phyloP scores from a whole-genome alignment of 1,140 invertebrate genomes.

The Brachionus koreanus region DNA sequence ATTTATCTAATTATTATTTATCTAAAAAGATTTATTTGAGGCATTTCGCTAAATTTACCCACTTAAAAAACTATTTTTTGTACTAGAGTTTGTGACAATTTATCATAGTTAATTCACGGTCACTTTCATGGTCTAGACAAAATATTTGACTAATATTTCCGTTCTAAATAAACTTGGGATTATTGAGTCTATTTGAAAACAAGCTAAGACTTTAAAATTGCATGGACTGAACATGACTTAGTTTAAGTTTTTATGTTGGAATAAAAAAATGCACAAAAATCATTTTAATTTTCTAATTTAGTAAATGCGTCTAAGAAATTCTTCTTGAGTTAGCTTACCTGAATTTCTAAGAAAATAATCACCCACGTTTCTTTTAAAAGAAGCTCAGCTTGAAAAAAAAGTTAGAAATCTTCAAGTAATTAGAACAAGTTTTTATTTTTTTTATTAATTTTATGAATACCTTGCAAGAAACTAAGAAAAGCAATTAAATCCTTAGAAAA shows the following conservation, averaged over 20 bases:
- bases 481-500: neutral
- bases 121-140: conserved; percentile 5
- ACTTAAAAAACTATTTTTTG: neutral
- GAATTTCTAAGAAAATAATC: neutral
- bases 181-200: neutral
- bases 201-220: neutral
- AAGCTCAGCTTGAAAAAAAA: neutral
- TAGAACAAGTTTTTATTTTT: neutral
- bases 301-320: neutral
- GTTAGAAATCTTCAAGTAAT: neutral
- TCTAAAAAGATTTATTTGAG: too few species aligned
- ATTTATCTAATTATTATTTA: too few species aligned
- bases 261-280: neutral
- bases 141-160: neutral
- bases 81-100: neutral
- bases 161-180: neutral
- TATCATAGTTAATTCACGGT: neutral
- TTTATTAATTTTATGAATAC: neutral
- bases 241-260: neutral
- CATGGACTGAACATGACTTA: neutral
- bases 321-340: neutral
- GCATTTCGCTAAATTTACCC: too few species aligned
- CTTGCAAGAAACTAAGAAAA: neutral
- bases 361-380: neutral
- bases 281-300: neutral